Base-by-base conservation (phyloP, 2,797 vertebrate species). In the Rhinogobio ventralis region DNA sequence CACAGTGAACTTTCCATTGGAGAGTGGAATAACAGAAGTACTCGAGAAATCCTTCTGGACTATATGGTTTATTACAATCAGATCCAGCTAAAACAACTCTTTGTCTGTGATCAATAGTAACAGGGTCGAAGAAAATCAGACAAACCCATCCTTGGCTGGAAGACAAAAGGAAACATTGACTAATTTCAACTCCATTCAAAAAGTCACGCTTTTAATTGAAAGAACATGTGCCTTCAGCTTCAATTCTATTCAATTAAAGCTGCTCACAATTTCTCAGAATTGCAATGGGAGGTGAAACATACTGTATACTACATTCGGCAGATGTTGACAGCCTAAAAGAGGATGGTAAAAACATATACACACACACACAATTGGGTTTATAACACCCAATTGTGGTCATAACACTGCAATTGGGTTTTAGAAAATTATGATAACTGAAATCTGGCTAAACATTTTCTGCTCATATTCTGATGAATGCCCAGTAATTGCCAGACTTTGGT, bases 1-100 rank as follows among this genome's bases (percentile, higher is more conserved):
- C 45, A 84, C 28, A 5, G 20, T 42, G 46, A 81, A 72, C 71
- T 45, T 78, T 69, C 69, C 82, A 89, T 69, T 79, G 62, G 60
- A 85, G 73, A 76, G 66, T 23, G 39, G 36, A 77, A 51, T 69
- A 57, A 75, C 33, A 67, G 15, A 76, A 76, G n/a, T 19, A 28
- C 33, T 73, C 55, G 33, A 53, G 33, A 77, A 84, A 45, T 28
- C 49, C 62, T 69, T 20, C 60, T 53, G 30, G 82, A 42, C 46
- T 55, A 67, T 51, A 25, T 23, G 7, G 20, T 83, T 75, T 53
- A 67, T 42, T 76, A 28, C 72, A 76, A 33, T 30, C 33, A 3
- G 3, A 51, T 76, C 60, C 23, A 28, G 46, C 30, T 36, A 67
- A 76, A 51, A 55, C 73, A 83, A 36, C 33, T 7, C 62, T 76